Base-by-base conservation (phyloP, 2,888 invertebrate species). In the Ormyrus rosae region DNA sequence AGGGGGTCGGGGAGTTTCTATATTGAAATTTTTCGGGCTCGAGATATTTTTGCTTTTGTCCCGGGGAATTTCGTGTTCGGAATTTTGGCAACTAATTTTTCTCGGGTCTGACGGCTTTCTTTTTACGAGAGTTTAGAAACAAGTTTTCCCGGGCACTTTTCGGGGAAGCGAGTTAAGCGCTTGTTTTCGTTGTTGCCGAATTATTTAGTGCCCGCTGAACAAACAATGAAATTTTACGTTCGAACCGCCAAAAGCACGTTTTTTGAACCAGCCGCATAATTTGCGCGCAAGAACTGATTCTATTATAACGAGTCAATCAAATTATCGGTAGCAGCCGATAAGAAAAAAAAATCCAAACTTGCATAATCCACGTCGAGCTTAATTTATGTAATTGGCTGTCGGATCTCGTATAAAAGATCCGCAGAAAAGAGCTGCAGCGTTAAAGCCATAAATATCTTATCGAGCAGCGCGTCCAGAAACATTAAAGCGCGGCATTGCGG, bases 401-500 rank as follows among this genome's bases (percentile, higher is more conserved):
- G 3, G n/a, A 10, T 65, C 63, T 50, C 58, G 56, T 34, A 34
- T 4, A 34, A 60, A 61, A n/a, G 11, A 48, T n/a, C 34, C 48
- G 51, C 34, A 48, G 75, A 73, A 61, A 53, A 53, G 34, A 34
- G 53, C 34, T 45, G 13, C n/a, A 11, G 34, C 67, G 76, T 64
- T 65, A 69, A 64, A 69, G 70, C 48, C 55, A 71, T 80, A 67
- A 75, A 80, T 75, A 75, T 51, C 19, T 19, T 0, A 64, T 70
- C 19, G 58, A 64, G 11, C 19, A 6, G 34, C 3, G n/a, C 56
- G 53, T 13, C 60, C 63, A 46, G 61, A 68, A 50, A 50, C 60
- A 56, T 71, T 56, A 64, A 10, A 51, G 51, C 64, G 51, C 53
- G 19, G 67, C 45, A 45, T 53, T 13, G 48, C 8, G 56, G 46